Conservation (phyloP, 1,140 invertebrate genomes). For the Scaptomyza hsui region DNA sequence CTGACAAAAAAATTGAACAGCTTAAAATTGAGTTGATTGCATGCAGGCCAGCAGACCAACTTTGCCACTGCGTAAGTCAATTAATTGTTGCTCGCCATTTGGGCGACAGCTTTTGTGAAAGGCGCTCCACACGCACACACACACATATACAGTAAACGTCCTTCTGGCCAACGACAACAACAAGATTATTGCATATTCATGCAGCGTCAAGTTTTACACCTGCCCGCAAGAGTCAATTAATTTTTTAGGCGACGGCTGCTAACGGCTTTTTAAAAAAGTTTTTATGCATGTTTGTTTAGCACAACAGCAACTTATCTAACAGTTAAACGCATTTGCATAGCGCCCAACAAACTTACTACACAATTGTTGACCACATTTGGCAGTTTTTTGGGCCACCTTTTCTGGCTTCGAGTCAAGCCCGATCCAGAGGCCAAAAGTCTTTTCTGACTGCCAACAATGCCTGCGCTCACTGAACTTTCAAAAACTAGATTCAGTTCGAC, state of each 20-base stretch:
- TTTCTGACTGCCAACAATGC: constrained; percentile 18
- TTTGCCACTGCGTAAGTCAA: constrained; percentile 66
- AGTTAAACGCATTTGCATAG: constrained; percentile 38
- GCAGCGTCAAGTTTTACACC: constrained; percentile 64
- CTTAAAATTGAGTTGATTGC: constrained; percentile 54
- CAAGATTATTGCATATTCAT: constrained; percentile 66
- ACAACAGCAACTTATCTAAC: constrained; percentile 52
- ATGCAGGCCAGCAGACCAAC: constrained; percentile 26
- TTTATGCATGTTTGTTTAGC: constrained; percentile 19
- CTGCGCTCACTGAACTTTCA: background rate
- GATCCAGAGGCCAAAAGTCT: constrained; percentile 6
- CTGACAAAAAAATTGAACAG: constrained; percentile 17
- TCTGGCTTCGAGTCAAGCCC: background rate
- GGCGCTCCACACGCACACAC: constrained; percentile 23
- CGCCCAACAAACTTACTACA: constrained; percentile 9
- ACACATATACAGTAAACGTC: constrained; percentile 55
- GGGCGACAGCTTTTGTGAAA: constrained; percentile 76
- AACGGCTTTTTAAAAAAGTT: constrained; percentile 41
- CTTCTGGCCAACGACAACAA: constrained; percentile 51
- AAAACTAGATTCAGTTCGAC: background rate
- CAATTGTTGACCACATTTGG: constrained; percentile 12
- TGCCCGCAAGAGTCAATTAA: constrained; percentile 74
- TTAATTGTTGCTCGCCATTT: constrained; percentile 79
- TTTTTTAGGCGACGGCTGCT: constrained; percentile 41
- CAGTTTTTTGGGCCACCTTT: background rate